Percentiles rank a stretch among this genome's conserved stretches.
phyloP scores from a whole-genome alignment of 2,888 invertebrate species.

The Leptopilina syphax region DNA sequence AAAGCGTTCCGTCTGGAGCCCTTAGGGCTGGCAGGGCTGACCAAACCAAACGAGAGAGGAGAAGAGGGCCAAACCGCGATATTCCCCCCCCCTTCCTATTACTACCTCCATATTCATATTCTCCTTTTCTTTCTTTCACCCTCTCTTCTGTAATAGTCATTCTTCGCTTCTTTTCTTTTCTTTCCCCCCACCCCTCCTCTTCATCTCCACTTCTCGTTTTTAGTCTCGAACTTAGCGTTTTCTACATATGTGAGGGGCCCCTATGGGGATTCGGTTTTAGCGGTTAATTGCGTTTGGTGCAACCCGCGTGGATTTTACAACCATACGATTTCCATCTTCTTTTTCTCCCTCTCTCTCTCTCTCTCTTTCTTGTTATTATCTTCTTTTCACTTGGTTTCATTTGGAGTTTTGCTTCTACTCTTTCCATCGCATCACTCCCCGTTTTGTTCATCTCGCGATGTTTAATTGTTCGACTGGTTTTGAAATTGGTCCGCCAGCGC shows the following conservation, averaged over 20 bases:
- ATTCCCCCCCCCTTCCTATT: constrained; percentile 54
- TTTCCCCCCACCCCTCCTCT: constrained; percentile 39
- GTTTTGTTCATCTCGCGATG: constrained; percentile 60
- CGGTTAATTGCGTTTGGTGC: constrained; percentile 75
- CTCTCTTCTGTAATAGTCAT: constrained; percentile 45
- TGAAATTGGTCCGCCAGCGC: constrained; percentile 59
- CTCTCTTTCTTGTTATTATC: constrained; percentile 40
- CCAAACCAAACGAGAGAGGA: constrained; percentile 68
- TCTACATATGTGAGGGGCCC: constrained; percentile 60
- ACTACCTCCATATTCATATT: constrained; percentile 44
- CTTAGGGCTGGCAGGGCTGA: constrained; percentile 75
- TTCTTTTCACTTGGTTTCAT: constrained; percentile 29
- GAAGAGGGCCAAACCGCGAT: constrained; percentile 57
- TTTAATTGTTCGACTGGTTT: constrained; percentile 70
- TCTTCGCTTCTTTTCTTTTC: constrained; percentile 45
- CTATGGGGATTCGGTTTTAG: constrained; percentile 72
- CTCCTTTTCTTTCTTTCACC: constrained; percentile 60
- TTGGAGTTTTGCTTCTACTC: constrained; percentile 24
- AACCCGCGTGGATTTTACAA: constrained; percentile 72
- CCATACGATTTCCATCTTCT: constrained; percentile 71
- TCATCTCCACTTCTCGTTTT: constrained; percentile 50
- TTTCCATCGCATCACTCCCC: constrained; percentile 51
- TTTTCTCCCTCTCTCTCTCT: constrained; percentile 53
- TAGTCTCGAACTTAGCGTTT: constrained; percentile 44
- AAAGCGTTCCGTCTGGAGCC: constrained; percentile 77